Evolutionary conservation across 1,140 invertebrate genomes (phyloP), one percentile per base, ranked within the genome.

Genomic region (Heliconius congener): DNA sequence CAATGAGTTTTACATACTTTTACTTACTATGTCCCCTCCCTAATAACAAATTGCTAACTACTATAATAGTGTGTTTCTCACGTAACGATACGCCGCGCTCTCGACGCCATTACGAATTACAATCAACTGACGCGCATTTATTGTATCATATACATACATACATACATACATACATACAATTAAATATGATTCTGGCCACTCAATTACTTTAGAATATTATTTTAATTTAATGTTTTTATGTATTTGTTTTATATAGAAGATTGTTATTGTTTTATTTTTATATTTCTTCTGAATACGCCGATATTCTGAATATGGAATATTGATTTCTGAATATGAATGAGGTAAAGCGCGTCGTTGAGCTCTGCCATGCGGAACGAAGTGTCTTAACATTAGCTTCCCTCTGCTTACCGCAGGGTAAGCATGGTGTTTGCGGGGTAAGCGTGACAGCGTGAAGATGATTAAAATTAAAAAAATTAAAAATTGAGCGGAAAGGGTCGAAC

Each of bases 41-140:
- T 73, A 37, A 83, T 46, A 82, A 78, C 81, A 83, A 83, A 84
- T 74, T 80, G 81, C 80, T 57, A 57, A 79, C 81, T 74, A 74
- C 77, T 77, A 81, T 82, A 79, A 79, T 81, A 74, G 77, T 79
- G 73, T 78, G 70, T 82, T 82, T 84, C 83, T 84, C 83, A 82
- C 83, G 83, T 78, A 81, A 77, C 55, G 76, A 66, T 9, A 30
- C 60, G 60, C 60, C 60, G 60, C 55, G 46, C 73, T 39, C 39
- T 77, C 80, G 76, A 73, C 80, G 73, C 73, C 46, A 73, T 81
- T 75, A 30, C 60, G 18, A 1, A 78, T 81, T 75, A 66, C 60
- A 23, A 13, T 78, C 72, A 72, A 77, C 71, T 73, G 79, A 80
- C 55, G 74, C 70, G 46, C 55, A 27, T 52, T 52, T 19, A 50